A percentile compares a stretch with the other conserved stretches of the same genome.
phyloP scores from a whole-genome alignment of 2,888 invertebrate species.

The Macroteleia sp. region DNA sequence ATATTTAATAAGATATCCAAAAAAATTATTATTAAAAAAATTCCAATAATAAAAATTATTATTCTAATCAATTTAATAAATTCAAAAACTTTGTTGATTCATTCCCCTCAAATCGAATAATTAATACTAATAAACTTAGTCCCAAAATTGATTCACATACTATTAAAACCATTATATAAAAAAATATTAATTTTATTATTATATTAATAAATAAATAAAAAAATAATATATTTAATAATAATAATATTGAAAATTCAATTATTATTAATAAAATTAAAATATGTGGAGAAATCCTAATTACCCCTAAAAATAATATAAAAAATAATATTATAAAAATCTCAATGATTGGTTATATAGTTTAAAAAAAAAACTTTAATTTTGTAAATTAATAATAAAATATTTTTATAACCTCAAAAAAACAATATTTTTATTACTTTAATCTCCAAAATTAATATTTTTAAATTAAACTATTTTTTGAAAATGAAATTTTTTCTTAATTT shows the following conservation, averaged over 20 bases:
- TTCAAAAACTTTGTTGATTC: too few relatives aligned
- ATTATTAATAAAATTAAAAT: constrained; percentile 84
- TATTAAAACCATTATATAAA: constrained; percentile 86
- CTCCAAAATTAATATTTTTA: constrained; percentile 89
- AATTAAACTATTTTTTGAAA: constrained; percentile 87
- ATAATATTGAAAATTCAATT: constrained; percentile 86
- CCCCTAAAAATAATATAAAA: constrained; percentile 39
- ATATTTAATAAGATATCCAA: constrained; percentile 26
- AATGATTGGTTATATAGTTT: constrained; percentile 89
- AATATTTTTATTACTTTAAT: constrained; percentile 86
- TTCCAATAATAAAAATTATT: constrained; percentile 86
- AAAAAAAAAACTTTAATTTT: constrained; percentile 88
- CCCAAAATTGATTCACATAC: constrained; percentile 88
- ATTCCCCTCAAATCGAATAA: constrained; percentile 87
- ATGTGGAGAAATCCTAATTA: constrained; percentile 86
- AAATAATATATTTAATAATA: constrained; percentile 81
- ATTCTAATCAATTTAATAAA: constrained; percentile 79
- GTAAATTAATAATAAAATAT: constrained; percentile 87
- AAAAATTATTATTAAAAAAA: constrained; percentile 75
- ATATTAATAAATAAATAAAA: constrained; percentile 76
- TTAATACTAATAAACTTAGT: constrained; percentile 86
- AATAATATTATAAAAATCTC: constrained; percentile 65
- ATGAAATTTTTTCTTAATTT: not conserved
- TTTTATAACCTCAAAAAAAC: constrained; percentile 87
- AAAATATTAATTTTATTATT: too few relatives aligned